phyloP scores from a whole-genome alignment of 2,888 invertebrate species.

The Cyaniris semiargus region DNA sequence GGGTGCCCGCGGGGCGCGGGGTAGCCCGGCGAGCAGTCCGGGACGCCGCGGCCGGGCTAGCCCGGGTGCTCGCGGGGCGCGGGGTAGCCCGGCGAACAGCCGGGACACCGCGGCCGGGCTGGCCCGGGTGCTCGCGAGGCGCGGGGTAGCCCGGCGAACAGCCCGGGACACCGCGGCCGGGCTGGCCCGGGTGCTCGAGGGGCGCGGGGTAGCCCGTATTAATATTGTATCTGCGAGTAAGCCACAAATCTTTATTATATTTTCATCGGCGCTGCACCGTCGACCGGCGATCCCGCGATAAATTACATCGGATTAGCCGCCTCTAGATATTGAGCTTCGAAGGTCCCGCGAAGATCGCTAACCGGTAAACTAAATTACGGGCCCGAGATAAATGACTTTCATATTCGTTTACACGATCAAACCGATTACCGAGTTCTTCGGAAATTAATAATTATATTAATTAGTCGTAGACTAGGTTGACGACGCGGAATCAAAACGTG shows the following conservation, averaged over 20 bases:
- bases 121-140: neutral
- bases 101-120: too few species aligned
- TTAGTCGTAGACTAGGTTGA: neutral
- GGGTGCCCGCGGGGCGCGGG: neutral
- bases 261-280: slow-evolving; percentile 19
- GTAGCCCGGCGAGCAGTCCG: too few species aligned
- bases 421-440: neutral
- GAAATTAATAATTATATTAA: neutral
- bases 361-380: neutral
- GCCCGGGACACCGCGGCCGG: neutral
- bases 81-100: neutral
- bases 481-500: neutral
- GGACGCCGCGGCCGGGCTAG: too few species aligned
- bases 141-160: neutral
- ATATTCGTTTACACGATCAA: neutral
- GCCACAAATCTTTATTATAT: slow-evolving; percentile 25
- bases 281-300: neutral
- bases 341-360: neutral
- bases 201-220: neutral
- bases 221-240: slow-evolving; percentile 9
- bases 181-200: neutral
- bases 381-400: neutral
- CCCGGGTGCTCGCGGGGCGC: neutral
- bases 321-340: neutral
- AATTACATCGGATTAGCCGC: neutral